Evolutionary conservation across 2,888 invertebrate genomes (phyloP).

Genomic region (Kryphioiulus occultus): DNA sequence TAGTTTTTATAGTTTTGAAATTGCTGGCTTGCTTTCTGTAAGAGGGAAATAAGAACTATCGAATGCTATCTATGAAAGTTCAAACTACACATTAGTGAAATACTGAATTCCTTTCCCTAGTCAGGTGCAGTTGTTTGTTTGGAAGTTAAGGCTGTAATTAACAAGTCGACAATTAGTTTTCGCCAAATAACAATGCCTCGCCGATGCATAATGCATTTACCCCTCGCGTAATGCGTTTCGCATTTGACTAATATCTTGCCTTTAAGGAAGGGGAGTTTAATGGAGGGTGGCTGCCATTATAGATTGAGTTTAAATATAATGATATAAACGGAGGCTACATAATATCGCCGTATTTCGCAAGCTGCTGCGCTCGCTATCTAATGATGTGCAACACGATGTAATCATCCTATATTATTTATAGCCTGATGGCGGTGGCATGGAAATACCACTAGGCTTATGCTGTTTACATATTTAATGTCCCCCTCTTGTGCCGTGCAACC

Average conservation of each 20-base stretch:
- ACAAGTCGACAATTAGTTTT: constrained; percentile 26
- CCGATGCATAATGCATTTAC: background rate
- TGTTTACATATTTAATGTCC: constrained; percentile 40
- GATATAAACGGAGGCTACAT: constrained; percentile 21
- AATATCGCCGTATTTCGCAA: constrained; percentile 26
- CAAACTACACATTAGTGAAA: too few relatives aligned
- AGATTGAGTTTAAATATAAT: constrained; percentile 31
- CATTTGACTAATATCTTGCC: constrained; percentile 36
- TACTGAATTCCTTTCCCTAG: background rate
- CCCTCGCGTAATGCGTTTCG: background rate
- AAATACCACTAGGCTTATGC: constrained; percentile 32
- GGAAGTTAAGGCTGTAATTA: background rate
- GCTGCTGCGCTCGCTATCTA: constrained; percentile 28
- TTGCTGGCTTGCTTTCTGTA: too few relatives aligned
- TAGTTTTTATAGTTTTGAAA: too few relatives aligned
- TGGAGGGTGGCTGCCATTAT: constrained; percentile 20
- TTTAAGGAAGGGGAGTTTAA: constrained; percentile 22
- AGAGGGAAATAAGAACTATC: too few relatives aligned
- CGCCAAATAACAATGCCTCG: background rate
- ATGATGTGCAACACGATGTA: constrained; percentile 40
- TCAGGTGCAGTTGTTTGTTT: background rate
- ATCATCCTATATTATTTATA: constrained; percentile 40
- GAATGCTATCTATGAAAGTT: too few relatives aligned
- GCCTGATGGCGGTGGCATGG: constrained; percentile 34
- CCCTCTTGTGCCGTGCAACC: constrained; percentile 11